Evolutionary conservation across 1,140 invertebrate species (phyloP), one percentile per base, ranked within the genome.

Genomic region (Platyura marginata): DNA sequence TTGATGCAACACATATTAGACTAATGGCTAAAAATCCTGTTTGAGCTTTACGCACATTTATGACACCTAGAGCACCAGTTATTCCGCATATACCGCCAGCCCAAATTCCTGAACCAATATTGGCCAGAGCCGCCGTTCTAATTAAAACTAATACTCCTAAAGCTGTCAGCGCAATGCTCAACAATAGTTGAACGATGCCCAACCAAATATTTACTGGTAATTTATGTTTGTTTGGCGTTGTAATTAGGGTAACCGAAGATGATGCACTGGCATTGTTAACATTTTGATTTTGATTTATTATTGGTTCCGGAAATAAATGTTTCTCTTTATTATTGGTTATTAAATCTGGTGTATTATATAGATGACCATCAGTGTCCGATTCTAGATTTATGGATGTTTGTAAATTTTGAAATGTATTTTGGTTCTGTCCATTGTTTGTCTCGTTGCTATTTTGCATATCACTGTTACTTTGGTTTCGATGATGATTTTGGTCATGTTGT

Each of bases 21-120:
- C 56, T 60, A 33, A 58, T 39, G 3, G 57, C 58, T 44, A 61
- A 40, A 42, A 61, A 61, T 11, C 57, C 56, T 21, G 56, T 60
- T 36, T 56, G 53, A 3, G 54, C 55, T 40, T 56, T 58, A 11
- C 55, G 51, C 47, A 61, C 53, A 46, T 55, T 55, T 32, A 61
- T 56, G 38, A 60, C 53, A 20, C 58, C 57, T 43, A 61, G 41
- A 2, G 57, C 56, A 3, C 58, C 58, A 2, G 57, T 56, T 25
- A 60, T 49, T 10, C 56, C 57, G 3, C 56, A 57, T 37, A 56
- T 52, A 21, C 55, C 33, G 3, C 58, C 58, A 9, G 57, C 52
- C 58, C 58, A 61, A 46, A 61, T 51, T 34, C 57, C 58, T 43
- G 56, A 58, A 16, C 57, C 57, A 36, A 54, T 52, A 46, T 53